phyloP scores from a whole-genome alignment of 2,888 invertebrate genomes.

The Latrodectus hesperus region DNA sequence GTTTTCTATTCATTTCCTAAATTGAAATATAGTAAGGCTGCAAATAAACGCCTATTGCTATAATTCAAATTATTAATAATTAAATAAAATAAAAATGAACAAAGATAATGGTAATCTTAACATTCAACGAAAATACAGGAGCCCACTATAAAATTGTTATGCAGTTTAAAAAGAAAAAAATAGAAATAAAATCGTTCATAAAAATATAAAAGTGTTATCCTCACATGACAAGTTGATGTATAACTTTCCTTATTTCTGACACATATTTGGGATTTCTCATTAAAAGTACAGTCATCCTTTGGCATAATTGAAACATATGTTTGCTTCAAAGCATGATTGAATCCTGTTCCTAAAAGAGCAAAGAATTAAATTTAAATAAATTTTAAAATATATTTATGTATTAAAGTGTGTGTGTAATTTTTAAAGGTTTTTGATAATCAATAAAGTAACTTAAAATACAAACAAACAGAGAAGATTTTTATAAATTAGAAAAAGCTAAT shows the following conservation, averaged over 20 bases:
- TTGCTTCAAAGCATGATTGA: constrained; percentile 31
- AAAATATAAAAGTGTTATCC: neutral
- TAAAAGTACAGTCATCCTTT: constrained; percentile 11
- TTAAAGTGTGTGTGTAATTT: no score
- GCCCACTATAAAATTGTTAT: neutral
- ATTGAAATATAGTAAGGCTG: no score
- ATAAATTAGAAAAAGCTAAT: no score
- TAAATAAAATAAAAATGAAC: neutral
- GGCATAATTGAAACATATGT: constrained; percentile 26
- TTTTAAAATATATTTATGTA: no score
- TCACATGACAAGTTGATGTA: constrained; percentile 38
- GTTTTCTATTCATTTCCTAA: no score
- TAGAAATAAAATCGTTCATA: neutral
- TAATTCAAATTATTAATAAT: neutral
- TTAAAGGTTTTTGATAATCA: no score
- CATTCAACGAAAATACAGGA: neutral
- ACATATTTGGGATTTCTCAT: constrained; percentile 29
- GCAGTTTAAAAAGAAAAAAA: neutral
- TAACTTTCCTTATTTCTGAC: constrained; percentile 16
- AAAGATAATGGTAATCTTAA: neutral
- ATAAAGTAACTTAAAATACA: no score
- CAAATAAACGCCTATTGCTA: neutral
- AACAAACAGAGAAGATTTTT: no score
- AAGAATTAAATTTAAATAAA: neutral
- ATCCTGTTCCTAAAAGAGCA: constrained; percentile 20